Evolutionary conservation across 2,113 vertebrate species (phyloP).

Genomic region (Myrmecobius fasciatus): DNA sequence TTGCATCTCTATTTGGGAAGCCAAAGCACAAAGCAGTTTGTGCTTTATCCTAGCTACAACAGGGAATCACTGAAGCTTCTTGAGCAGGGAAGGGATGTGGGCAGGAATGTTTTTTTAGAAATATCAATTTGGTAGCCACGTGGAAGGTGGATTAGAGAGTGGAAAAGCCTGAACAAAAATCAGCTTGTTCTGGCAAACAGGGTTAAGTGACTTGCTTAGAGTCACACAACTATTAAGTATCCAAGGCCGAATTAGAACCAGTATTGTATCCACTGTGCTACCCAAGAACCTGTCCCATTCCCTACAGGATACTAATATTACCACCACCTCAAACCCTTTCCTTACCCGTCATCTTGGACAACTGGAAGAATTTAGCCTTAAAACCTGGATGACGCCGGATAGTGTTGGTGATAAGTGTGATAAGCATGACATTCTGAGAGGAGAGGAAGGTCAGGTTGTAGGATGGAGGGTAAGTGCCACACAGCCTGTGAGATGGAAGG

Average conservation of each 20-base stretch:
- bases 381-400: slow-evolving; percentile 89
- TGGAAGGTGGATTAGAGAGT: not conserved
- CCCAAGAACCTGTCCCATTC: not conserved
- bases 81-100: not conserved
- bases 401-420: slow-evolving; percentile 89
- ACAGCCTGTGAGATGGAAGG: slow-evolving; percentile 85
- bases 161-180: not conserved
- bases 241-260: not conserved
- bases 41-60: not conserved
- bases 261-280: not conserved
- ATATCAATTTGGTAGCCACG: not conserved
- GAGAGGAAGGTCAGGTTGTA: slow-evolving; percentile 92
- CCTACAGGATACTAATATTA: rapidly evolving
- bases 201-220: not conserved
- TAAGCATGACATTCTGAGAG: slow-evolving; percentile 93
- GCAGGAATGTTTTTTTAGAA: not conserved
- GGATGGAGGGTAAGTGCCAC: slow-evolving; percentile 89
- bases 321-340: not conserved
- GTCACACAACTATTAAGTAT: not conserved
- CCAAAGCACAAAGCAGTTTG: not conserved
- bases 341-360: slow-evolving; percentile 80
- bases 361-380: slow-evolving; percentile 89
- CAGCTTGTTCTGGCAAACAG: not conserved
- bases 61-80: not conserved
- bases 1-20: not conserved